These are phyloP conservation scores for Nanorana parkeri DNA, from an alignment of 2,113 vertebrate species.

Conservation along the genomic window DNA sequence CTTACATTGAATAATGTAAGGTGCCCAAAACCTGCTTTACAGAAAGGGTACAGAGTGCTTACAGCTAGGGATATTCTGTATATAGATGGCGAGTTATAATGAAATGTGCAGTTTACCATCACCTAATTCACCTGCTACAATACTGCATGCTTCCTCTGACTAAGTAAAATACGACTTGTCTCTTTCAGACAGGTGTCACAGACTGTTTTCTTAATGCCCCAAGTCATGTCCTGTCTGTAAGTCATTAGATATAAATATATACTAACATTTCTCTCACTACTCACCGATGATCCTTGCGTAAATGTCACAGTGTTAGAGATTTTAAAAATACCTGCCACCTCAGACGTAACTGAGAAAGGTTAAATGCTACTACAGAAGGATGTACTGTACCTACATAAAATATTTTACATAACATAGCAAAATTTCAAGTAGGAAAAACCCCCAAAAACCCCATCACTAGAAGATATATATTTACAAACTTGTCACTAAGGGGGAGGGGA, in stretches of 20 bases:
- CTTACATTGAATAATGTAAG: too few species aligned
- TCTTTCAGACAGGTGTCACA: too few species aligned
- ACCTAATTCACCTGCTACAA: background rate
- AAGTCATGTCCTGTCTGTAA: background rate
- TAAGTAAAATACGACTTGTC: background rate
- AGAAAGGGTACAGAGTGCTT: too few species aligned
- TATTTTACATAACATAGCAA: background rate
- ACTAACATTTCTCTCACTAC: conserved; percentile 2
- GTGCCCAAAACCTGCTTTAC: too few species aligned
- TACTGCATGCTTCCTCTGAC: background rate
- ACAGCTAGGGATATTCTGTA: too few species aligned
- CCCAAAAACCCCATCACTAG: too few species aligned
- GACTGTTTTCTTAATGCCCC: conserved; percentile 1
- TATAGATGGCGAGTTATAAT: too few species aligned
- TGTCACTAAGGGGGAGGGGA: too few species aligned
- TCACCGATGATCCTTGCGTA: background rate
- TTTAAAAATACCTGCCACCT: background rate
- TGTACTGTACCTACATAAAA: background rate
- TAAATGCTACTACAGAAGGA: background rate
- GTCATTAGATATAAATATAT: background rate
- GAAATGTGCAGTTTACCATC: too few species aligned
- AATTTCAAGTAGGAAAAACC: background rate
- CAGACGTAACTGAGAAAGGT: background rate
- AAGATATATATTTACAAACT: too few species aligned
- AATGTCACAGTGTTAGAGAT: background rate